Evolutionary conservation across 2,888 invertebrate genomes (phyloP), one percentile per base, ranked within the genome.

Genomic region (Scaptomyza parva): DNA sequence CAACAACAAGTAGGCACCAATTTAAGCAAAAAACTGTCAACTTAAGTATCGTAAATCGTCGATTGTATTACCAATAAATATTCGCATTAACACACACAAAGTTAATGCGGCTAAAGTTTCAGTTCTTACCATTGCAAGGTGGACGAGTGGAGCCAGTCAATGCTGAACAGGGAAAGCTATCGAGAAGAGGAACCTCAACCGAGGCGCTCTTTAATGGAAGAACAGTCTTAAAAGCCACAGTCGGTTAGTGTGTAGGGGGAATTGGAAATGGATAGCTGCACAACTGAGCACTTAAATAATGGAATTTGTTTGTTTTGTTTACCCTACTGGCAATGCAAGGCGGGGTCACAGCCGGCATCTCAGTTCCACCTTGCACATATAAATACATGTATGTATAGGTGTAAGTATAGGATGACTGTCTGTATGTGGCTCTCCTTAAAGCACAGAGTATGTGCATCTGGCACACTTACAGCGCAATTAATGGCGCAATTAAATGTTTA

Each of bases 21-120:
- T 37, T 63, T 22, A 68, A 59, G 50, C 58, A 58, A 63, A 79
- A 87, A 82, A 77, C 81, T 88, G 89, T 87, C 89, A 89, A 85
- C 87, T 87, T 76, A 76, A 82, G 67, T 53, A 75, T 77, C 89
- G 65, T 89, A 89, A 89, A 89, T 88, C 78, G 77, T 73, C 84
- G 66, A 89, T 89, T 89, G 85, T 89, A 89, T 89, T 86, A 86
- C 64, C 81, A 79, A 89, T 89, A 85, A 89, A 81, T 87, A 83
- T 74, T 60, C 64, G 73, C 82, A 86, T 89, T 89, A 86, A 76
- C 70, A 14, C 35, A 78, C 82, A 89, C 81, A 88, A 87, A 84
- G 81, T 89, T 80, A 81, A 77, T 73, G 73, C 69, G 43, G 51
- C 64, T 54, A 57, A 74, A 69, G 73, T 57, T 74, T 55, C 52